Evolutionary conservation across 2,113 vertebrate species (phyloP).

Genomic region (Silurus meridionalis): DNA sequence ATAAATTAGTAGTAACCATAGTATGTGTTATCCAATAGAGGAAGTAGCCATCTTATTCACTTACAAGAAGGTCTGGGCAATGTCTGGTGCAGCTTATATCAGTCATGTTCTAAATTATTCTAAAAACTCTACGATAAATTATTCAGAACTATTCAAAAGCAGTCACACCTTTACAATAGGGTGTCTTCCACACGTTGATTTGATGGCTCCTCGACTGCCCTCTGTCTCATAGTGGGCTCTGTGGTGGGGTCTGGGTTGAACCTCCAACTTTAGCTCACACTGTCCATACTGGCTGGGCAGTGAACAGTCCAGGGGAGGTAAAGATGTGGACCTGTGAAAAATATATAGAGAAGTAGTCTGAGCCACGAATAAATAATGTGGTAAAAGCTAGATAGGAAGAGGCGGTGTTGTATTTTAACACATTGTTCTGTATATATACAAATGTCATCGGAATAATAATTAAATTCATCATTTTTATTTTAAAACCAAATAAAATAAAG

Average conservation of each 20-base stretch:
- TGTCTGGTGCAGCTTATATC: not conserved
- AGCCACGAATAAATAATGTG: constrained; percentile 18
- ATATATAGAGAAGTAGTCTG: constrained; percentile 55
- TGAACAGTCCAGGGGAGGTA: constrained; percentile 89
- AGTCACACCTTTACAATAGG: constrained; percentile 84
- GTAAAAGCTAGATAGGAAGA: not conserved
- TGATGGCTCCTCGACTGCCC: constrained; percentile 93
- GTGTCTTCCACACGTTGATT: constrained; percentile 85
- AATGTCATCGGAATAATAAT: not conserved
- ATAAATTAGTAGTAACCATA: not conserved
- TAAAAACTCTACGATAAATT: no score
- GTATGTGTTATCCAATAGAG: constrained; percentile 6
- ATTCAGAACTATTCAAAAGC: not conserved
- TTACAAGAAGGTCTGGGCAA: not conserved
- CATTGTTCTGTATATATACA: not conserved
- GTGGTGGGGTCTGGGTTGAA: constrained; percentile 91
- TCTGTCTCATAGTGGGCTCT: constrained; percentile 97
- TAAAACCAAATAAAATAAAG: not conserved
- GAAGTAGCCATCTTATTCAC: not conserved
- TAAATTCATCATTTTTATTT: not conserved
- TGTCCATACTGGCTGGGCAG: constrained; percentile 86
- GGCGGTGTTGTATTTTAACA: not conserved
- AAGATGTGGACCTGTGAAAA: constrained; percentile 79
- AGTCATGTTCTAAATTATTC: not conserved
- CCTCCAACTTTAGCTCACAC: constrained; percentile 90